Base-by-base conservation (phyloP, 2,888 invertebrate species). In the Ligdia adustata region DNA sequence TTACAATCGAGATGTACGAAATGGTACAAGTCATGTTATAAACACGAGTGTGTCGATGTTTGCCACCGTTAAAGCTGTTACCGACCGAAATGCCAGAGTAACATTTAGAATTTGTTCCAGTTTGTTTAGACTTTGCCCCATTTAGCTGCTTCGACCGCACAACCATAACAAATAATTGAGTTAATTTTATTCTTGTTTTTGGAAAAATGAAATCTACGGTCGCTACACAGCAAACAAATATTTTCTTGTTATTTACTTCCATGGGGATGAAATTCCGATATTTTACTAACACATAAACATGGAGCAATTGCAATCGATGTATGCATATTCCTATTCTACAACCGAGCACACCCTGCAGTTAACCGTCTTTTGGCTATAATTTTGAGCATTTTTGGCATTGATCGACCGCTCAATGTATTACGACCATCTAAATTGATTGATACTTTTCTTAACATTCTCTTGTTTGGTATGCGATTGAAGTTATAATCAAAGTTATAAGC, bases 41-140 rank as follows among this genome's bases (percentile, higher is more conserved):
- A 4, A 34, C 28, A 39, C 15, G 16, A 24, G 27, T 37, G 16
- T 22, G 40, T 28, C 11, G 33, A 53, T 40, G 37, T 40, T 55
- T 57, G 54, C 58, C 55, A 60, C 50, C 56, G 64, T n/a, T n/a
- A n/a, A n/a, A n/a, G n/a, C 67, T 66, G 67, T 64, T 42, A 62
- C 62, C 60, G 57, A 61, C 70, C 69, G 66, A 84, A 85, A 85
- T 84, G 83, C 72, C 84, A 83, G 72, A 69, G 64, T 85, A 84
- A 80, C 84, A 83, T 85, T 85, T 83, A 75, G 73, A 75, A 72
- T 72, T 65, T 66, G 79, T 77, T 77, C 75, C 74, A 79, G 66
- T 74, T 72, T 66, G 73, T 78, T 79, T 80, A 76, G 76, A 75
- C 64, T 65, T 66, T 66, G 77, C 74, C 76, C 80, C 64, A 80